Percentiles rank a stretch among this genome's conserved stretches.
phyloP scores from a whole-genome alignment of 2,797 vertebrate species.

The Fistularia commersonii region DNA sequence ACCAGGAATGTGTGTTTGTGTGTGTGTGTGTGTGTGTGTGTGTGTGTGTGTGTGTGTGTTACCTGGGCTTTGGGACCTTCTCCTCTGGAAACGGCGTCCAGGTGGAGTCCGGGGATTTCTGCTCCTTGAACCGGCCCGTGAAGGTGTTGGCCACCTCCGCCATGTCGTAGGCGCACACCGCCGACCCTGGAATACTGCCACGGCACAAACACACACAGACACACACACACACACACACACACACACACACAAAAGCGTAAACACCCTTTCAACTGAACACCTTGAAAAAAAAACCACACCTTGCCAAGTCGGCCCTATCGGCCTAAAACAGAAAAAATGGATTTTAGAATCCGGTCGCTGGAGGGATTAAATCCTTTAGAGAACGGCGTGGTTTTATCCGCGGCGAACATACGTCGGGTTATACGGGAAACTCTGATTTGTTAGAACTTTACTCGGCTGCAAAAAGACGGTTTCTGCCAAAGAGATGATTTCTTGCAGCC shows the following conservation, averaged over 20 bases:
- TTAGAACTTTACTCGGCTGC: too few relatives aligned
- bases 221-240: background rate
- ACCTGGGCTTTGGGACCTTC: slow-evolving; percentile 94
- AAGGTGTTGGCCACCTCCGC: slow-evolving; percentile 90
- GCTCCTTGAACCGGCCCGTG: slow-evolving; percentile 97
- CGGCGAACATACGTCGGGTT: too few relatives aligned
- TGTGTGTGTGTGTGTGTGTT: slow-evolving; percentile 6
- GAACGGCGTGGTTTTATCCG: background rate
- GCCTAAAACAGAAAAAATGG: slow-evolving; percentile 25
- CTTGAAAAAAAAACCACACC: slow-evolving; percentile 48
- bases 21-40: slow-evolving; percentile 3
- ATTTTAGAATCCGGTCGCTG: too few relatives aligned
- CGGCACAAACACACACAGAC: slow-evolving; percentile 31
- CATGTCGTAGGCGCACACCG: slow-evolving; percentile 98
- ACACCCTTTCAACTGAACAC: background rate
- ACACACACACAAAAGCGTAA: background rate
- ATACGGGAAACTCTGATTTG: too few relatives aligned
- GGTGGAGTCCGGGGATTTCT: slow-evolving; percentile 96
- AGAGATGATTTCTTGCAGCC: too few relatives aligned
- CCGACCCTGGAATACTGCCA: slow-evolving; percentile 96
- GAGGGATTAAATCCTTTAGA: slow-evolving; percentile 14
- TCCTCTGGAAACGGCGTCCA: slow-evolving; percentile 98
- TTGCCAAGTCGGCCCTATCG: slow-evolving; percentile 39
- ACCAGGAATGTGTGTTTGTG: slow-evolving; percentile 2
- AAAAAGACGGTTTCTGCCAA: too few relatives aligned